Base-by-base conservation (phyloP, 2,888 invertebrate genomes). In the Zonitis immaculata region DNA sequence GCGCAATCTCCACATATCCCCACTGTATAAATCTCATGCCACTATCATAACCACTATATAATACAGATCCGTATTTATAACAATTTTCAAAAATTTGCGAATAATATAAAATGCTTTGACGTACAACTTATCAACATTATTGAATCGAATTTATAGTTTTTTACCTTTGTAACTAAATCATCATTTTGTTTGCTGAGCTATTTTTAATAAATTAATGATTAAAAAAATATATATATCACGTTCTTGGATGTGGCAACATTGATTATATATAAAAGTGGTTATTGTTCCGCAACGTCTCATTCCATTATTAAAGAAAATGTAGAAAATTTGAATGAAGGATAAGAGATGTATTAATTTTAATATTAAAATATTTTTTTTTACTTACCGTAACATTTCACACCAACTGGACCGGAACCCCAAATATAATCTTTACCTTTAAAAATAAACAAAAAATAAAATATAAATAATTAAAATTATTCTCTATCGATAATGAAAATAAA, bases 351-450 rank as follows among this genome's bases (percentile, higher is more conserved):
- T 32, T 14, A 14, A 3, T 22, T 22, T 22, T 22, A 22, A n/a
- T n/a, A n/a, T n/a, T 22, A 22, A 22, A 22, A 22, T 6, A 32
- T 14, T 14, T n/a, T 47, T 42, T 51, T 25, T 27, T 48, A 68
- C 78, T 78, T 76, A 84, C 84, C 82, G 78, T 80, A 79, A 71
- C 84, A 84, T 73, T 80, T 78, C 55, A 79, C 76, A 47, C 83
- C 83, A 56, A 81, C 77, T 69, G 75, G 78, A 51, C 82, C 82
- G 52, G 78, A 76, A 46, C 83, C 83, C 82, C 83, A 84, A 61
- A 84, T 82, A 67, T 82, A 84, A 72, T 84, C 84, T 70, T 79
- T 77, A 73, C 84, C 84, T 69, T 56, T n/a, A 35, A 66, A 68
- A 39, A 51, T 56, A 58, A 59, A 49, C 42, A 52, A 28, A 30